Conservation (phyloP, 2,888 invertebrate genomes). For the Argynnis bischoffii region DNA sequence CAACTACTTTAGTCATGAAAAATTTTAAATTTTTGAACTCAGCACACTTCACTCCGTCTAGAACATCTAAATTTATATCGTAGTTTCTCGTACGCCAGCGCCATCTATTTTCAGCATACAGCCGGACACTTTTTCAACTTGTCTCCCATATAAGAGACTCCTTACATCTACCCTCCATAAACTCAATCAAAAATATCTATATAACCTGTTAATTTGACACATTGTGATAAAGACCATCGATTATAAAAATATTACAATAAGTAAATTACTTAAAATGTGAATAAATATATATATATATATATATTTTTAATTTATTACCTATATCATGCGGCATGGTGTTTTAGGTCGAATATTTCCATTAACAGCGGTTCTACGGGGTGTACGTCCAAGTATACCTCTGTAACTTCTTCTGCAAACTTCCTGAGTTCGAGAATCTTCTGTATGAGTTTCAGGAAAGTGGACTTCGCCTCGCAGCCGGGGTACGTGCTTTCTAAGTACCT, state of each 20-base stretch:
- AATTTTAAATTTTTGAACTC: no score
- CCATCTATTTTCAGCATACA: no score
- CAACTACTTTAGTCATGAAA: no score
- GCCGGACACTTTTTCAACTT: no score
- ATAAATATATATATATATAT: neutral
- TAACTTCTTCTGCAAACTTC: conserved; percentile 94
- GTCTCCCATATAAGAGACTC: no score
- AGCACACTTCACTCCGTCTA: no score
- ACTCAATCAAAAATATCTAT: no score
- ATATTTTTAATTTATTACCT: neutral
- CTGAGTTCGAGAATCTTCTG: conserved; percentile 95
- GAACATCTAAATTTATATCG: no score
- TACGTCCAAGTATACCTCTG: conserved; percentile 94
- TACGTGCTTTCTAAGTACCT: conserved; percentile 92
- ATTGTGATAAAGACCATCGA: no score
- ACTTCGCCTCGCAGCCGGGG: conserved; percentile 93
- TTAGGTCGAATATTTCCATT: conserved; percentile 97
- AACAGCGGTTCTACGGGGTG: conserved; percentile 97
- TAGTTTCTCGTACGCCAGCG: no score
- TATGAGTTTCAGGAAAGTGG: conserved; percentile 92
- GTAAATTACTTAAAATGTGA: neutral
- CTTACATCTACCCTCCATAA: no score
- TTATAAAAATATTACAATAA: neutral
- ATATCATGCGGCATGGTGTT: conserved; percentile 76
- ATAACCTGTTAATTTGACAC: no score